Percentiles rank a stretch among this genome's conserved stretches.
Evolutionary conservation across 2,888 invertebrate genomes (phyloP).

Genomic region (Phyllotreta cruciferae): DNA sequence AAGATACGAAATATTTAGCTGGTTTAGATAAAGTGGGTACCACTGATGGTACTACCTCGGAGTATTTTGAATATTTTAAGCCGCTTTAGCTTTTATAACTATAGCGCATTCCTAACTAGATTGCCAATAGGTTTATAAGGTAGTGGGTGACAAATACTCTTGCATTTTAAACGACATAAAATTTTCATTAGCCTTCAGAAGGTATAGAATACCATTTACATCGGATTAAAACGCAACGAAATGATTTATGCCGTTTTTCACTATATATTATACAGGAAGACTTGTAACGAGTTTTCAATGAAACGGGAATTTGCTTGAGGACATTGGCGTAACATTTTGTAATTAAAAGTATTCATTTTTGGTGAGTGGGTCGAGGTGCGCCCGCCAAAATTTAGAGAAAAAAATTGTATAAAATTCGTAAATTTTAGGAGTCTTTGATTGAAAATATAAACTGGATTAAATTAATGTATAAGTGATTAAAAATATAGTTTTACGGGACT

Average conservation of each 20-base stretch:
- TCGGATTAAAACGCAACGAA: conserved; percentile 9
- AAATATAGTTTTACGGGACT: too few species aligned
- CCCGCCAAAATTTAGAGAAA: too few species aligned
- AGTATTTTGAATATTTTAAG: not conserved
- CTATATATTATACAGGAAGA: conserved; percentile 13
- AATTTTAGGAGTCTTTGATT: too few species aligned
- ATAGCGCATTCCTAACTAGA: conserved; percentile 2
- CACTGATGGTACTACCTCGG: too few species aligned
- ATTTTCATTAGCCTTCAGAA: conserved; percentile 16
- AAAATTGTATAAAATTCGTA: too few species aligned
- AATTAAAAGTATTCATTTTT: too few species aligned
- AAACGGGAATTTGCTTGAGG: conserved; percentile 9
- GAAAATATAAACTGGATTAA: too few species aligned
- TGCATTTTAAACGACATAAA: conserved; percentile 16
- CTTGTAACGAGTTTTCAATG: conserved; percentile 14
- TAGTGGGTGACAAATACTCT: conserved; percentile 18
- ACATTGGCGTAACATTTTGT: conserved; percentile 11
- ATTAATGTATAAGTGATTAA: too few species aligned
- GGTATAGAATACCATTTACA: conserved; percentile 9
- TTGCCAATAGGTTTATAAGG: conserved; percentile 16
- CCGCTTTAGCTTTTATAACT: conserved; percentile 1
- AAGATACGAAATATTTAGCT: not conserved
- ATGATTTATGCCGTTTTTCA: conserved; percentile 13
- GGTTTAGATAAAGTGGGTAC: too few species aligned
- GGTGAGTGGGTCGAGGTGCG: too few species aligned